Percentiles rank a stretch among this genome's conserved stretches.
These are phyloP conservation scores for Miltochrista miniata DNA, from an alignment of 2,888 invertebrate genomes.

Conservation along the genomic window DNA sequence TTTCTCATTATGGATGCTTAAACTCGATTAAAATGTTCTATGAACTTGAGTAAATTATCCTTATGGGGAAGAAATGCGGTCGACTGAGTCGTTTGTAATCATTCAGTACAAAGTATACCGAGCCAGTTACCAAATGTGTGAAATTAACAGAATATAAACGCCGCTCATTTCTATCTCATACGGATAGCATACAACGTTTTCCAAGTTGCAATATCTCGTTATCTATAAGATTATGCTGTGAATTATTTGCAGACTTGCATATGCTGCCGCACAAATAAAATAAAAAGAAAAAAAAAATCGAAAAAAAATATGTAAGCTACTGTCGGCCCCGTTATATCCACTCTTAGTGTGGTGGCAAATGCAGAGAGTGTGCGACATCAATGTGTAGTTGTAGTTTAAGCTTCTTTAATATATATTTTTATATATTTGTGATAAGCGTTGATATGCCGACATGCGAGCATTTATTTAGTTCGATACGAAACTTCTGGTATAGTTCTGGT, in stretches of 20 bases:
- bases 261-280: slow-evolving; percentile 81
- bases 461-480: slow-evolving; percentile 76
- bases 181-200: slow-evolving; percentile 47
- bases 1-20: slow-evolving; percentile 60
- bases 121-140: slow-evolving; percentile 74
- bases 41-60: slow-evolving; percentile 47
- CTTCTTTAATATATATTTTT: slow-evolving; percentile 83
- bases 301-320: slow-evolving; percentile 53
- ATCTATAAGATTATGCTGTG: slow-evolving; percentile 72
- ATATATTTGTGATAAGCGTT: slow-evolving; percentile 82
- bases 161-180: slow-evolving; percentile 60
- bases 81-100: slow-evolving; percentile 44
- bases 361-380: slow-evolving; percentile 78
- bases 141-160: slow-evolving; percentile 35
- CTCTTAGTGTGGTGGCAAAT: slow-evolving; percentile 79
- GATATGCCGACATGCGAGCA: slow-evolving; percentile 81
- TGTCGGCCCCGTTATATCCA: slow-evolving; percentile 61
- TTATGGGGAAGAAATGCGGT: slow-evolving; percentile 63
- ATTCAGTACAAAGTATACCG: slow-evolving; percentile 74
- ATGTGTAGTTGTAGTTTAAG: slow-evolving; percentile 80
- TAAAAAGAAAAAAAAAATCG: slow-evolving; percentile 50
- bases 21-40: slow-evolving; percentile 57
- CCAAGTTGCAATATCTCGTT: slow-evolving; percentile 67
- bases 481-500: slow-evolving; percentile 55
- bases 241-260: slow-evolving; percentile 75